Percentiles rank a stretch among this genome's conserved stretches.
phyloP scores from a whole-genome alignment of 2,888 invertebrate genomes.

The Cephus pulcher region DNA sequence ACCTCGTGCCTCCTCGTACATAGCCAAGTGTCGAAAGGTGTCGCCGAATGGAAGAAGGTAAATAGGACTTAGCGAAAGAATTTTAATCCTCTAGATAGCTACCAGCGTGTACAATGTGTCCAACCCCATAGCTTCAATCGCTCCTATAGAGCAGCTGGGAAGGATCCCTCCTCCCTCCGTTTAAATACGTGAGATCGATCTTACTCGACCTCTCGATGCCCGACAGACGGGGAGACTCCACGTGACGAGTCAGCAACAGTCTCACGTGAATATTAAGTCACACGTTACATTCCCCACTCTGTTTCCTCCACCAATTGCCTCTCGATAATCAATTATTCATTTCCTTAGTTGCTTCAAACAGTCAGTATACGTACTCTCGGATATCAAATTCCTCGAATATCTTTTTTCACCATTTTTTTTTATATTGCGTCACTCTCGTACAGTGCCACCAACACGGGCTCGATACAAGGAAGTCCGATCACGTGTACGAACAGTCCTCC shows the following conservation, averaged over 20 bases:
- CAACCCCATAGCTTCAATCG: not conserved
- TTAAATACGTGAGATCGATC: not conserved
- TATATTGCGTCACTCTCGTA: not conserved
- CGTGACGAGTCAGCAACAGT: not conserved
- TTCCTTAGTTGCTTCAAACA: not conserved
- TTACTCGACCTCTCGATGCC: not conserved
- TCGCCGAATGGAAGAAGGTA: not conserved
- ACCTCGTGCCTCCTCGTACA: not conserved
- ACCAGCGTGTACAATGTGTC: not conserved
- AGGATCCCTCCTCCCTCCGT: not conserved
- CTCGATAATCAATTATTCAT: not conserved
- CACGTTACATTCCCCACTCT: constrained; percentile 9
- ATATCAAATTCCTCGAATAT: not conserved
- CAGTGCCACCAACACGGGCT: not conserved
- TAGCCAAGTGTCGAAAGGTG: not conserved
- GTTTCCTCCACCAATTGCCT: not conserved
- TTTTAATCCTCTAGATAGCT: not conserved
- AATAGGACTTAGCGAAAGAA: not conserved
- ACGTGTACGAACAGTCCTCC: not conserved
- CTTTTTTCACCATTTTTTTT: not conserved
- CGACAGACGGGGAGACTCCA: not conserved
- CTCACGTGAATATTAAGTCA: not conserved
- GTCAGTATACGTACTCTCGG: not conserved
- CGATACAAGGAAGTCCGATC: not conserved
- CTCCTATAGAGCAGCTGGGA: not conserved